phyloP scores from a whole-genome alignment of 1,140 invertebrate species.

The Mesaphorura yosii region DNA sequence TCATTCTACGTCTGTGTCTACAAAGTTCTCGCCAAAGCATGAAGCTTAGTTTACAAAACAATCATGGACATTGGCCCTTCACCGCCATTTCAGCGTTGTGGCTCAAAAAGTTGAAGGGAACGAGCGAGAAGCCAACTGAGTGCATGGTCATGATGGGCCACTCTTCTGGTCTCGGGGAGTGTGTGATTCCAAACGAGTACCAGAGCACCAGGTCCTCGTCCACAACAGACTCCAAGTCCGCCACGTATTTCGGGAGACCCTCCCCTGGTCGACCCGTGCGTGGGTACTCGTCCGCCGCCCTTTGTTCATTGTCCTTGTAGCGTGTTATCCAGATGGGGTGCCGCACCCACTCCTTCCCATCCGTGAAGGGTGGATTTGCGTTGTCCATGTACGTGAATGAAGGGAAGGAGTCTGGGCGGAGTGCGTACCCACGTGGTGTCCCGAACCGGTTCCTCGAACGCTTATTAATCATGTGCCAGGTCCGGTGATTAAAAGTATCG shows the following conservation, averaged over 20 bases:
- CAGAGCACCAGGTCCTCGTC: not conserved
- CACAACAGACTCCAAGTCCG: too few relatives aligned
- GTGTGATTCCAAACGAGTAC: conserved; percentile 1
- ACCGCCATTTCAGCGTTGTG: too few relatives aligned
- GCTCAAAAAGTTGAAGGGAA: conserved; percentile 2
- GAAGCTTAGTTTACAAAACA: too few relatives aligned
- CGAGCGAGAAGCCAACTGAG: not conserved
- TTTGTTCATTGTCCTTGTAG: not conserved
- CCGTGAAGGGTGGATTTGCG: not conserved
- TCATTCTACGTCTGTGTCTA: too few relatives aligned
- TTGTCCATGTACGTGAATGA: not conserved
- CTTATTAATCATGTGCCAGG: not conserved
- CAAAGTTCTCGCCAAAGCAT: too few relatives aligned
- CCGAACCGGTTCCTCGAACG: not conserved
- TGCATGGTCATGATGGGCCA: not conserved
- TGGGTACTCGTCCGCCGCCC: not conserved
- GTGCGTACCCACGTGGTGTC: too few relatives aligned
- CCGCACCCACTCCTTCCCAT: not conserved
- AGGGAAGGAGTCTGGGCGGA: not conserved
- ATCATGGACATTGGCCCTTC: too few relatives aligned
- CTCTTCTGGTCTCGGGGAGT: not conserved
- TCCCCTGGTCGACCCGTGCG: too few relatives aligned
- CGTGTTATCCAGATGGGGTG: not conserved
- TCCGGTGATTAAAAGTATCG: not conserved
- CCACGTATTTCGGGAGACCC: too few relatives aligned